Evolutionary conservation across 1,140 invertebrate genomes (phyloP).

Genomic region (Microplitis mediator): DNA sequence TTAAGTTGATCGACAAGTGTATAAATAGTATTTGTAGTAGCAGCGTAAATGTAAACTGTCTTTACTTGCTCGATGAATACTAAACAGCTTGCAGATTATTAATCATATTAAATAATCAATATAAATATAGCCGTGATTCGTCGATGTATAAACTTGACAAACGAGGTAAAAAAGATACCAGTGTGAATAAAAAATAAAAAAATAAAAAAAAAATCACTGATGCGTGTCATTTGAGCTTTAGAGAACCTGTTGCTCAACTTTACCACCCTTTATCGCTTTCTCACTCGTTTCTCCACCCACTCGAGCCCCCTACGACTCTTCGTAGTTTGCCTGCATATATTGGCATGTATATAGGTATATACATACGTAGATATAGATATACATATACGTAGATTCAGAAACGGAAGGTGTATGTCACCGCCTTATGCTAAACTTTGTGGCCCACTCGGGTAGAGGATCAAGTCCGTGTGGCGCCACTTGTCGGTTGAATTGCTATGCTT

Average conservation of each 20-base stretch:
- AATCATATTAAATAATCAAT: too few relatives aligned
- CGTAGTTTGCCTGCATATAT: conserved; percentile 31
- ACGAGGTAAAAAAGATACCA: neutral
- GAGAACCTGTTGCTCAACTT: conserved; percentile 49
- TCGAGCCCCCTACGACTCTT: conserved; percentile 28
- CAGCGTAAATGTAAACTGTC: neutral
- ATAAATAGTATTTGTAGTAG: neutral
- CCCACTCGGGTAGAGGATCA: conserved; percentile 28
- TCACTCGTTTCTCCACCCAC: conserved; percentile 33
- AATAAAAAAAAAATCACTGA: conserved; percentile 25
- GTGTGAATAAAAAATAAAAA: neutral
- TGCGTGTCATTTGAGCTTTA: conserved; percentile 48
- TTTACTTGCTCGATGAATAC: neutral
- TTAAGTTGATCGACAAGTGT: conserved; percentile 9
- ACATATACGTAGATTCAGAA: neutral
- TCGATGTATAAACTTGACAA: neutral
- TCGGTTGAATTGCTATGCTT: conserved; percentile 32
- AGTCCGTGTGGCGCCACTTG: conserved; percentile 51
- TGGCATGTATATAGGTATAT: conserved; percentile 26
- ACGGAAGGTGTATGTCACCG: conserved; percentile 37
- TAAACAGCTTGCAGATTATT: conserved; percentile 1
- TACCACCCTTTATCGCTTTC: conserved; percentile 20
- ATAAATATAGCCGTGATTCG: too few relatives aligned
- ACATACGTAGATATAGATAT: neutral
- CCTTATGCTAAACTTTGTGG: conserved; percentile 50